phyloP scores from a whole-genome alignment of 2,797 vertebrate species.

The Acanthiza pusilla region DNA sequence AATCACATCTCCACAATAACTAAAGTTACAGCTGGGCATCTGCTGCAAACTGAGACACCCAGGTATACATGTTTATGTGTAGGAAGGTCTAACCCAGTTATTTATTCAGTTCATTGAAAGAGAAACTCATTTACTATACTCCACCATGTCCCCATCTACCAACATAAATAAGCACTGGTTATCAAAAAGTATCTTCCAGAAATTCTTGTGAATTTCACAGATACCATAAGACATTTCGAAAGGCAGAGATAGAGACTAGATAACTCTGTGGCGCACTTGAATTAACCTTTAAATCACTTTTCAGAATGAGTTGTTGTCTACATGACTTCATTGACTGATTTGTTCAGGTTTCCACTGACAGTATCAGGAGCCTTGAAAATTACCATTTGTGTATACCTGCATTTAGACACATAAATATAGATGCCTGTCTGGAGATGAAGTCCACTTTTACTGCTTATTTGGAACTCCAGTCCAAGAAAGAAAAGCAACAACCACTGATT shows the following conservation, averaged over 20 bases:
- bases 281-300: background rate
- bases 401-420: background rate
- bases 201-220: background rate
- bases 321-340: background rate
- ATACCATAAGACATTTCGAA: background rate
- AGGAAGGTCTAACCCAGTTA: background rate
- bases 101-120: background rate
- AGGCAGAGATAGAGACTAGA: background rate
- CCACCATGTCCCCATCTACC: background rate
- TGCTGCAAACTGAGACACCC: background rate
- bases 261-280: background rate
- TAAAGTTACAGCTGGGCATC: background rate
- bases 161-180: accelerated
- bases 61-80: background rate
- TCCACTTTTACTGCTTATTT: background rate
- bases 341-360: background rate
- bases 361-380: background rate
- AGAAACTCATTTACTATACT: background rate
- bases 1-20: background rate
- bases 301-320: background rate
- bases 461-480: background rate
- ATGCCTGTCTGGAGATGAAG: background rate
- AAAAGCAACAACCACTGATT: background rate
- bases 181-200: background rate
- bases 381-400: background rate